Percentiles rank a stretch among this genome's conserved stretches.
These are phyloP conservation scores for Alfaro cultratus DNA, from an alignment of 2,797 vertebrate species.

Conservation along the genomic window DNA sequence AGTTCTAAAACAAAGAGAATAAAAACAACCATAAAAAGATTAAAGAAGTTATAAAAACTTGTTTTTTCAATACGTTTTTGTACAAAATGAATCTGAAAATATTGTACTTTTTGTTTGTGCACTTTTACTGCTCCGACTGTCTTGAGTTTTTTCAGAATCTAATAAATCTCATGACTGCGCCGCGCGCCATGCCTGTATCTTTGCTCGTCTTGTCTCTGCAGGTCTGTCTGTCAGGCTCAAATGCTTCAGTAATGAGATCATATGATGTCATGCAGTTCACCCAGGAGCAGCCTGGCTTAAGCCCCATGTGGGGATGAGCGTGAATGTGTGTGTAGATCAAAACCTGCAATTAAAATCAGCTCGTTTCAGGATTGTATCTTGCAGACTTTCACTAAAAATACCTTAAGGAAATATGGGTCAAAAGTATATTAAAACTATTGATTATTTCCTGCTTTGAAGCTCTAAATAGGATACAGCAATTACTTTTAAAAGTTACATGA, in stretches of 20 bases:
- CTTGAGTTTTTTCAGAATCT: neutral
- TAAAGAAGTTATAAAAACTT: neutral
- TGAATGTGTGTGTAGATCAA: neutral
- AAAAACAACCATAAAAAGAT: neutral
- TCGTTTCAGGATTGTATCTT: neutral
- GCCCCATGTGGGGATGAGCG: slow-evolving; percentile 1
- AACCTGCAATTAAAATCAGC: neutral
- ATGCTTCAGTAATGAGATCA: slow-evolving; percentile 84
- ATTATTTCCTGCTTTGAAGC: neutral
- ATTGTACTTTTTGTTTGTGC: neutral
- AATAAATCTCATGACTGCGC: neutral
- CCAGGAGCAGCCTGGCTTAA: slow-evolving; percentile 49
- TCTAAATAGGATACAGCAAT: neutral
- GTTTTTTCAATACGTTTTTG: neutral
- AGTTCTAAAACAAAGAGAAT: neutral
- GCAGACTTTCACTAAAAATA: neutral
- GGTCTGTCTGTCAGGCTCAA: slow-evolving; percentile 69
- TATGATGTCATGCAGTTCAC: slow-evolving; percentile 81
- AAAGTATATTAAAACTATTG: neutral
- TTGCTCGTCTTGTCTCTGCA: slow-evolving; percentile 73
- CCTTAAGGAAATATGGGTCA: neutral
- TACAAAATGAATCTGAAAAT: neutral
- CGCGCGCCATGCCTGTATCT: slow-evolving; percentile 5
- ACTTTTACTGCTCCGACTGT: neutral
- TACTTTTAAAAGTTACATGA: neutral